A percentile compares a stretch with the other conserved stretches of the same genome.
Conservation (phyloP, 2,797 vertebrate genomes). For the Acanthurus leucopareius region DNA sequence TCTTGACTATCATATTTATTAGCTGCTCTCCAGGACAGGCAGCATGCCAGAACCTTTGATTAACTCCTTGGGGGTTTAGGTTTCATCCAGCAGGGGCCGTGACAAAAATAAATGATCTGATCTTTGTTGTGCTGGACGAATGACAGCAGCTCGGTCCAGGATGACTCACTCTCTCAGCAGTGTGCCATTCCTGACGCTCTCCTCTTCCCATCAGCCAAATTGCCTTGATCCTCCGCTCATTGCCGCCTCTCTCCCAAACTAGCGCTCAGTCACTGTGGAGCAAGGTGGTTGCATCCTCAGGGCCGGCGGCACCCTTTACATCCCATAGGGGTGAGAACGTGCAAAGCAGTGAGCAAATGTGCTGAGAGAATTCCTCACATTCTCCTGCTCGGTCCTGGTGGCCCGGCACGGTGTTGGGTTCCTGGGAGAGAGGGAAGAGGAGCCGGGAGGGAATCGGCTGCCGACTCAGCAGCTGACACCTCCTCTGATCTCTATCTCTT, state of each 20-base stretch:
- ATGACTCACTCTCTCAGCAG: conserved; percentile 80
- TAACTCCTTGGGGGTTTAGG: conserved; percentile 67
- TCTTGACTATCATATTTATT: conserved; percentile 64
- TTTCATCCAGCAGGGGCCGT: conserved; percentile 72
- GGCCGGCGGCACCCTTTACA: conserved; percentile 72
- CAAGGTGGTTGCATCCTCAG: conserved; percentile 74
- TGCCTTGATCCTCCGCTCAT: conserved; percentile 72
- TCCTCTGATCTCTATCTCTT: conserved; percentile 83
- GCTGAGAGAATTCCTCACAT: conserved; percentile 84
- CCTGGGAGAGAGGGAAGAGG: conserved; percentile 82
- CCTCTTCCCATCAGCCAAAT: conserved; percentile 76
- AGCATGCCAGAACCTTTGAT: conserved; percentile 73
- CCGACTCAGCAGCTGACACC: conserved; percentile 84
- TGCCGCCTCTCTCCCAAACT: conserved; percentile 63
- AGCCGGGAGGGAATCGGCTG: conserved; percentile 76
- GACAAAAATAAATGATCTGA: conserved; percentile 80
- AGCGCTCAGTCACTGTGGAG: conserved; percentile 48
- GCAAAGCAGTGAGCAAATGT: conserved; percentile 83
- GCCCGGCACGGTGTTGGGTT: conserved; percentile 81
- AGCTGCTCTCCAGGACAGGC: conserved; percentile 69
- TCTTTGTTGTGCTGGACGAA: conserved; percentile 79
- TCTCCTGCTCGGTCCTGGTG: conserved; percentile 76
- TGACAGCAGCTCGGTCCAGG: conserved; percentile 73
- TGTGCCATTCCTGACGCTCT: conserved; percentile 74
- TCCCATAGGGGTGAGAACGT: conserved; percentile 84